A percentile compares a stretch with the other conserved stretches of the same genome.
phyloP scores from a whole-genome alignment of 2,797 vertebrate genomes.

The Sebastes paucispinis region DNA sequence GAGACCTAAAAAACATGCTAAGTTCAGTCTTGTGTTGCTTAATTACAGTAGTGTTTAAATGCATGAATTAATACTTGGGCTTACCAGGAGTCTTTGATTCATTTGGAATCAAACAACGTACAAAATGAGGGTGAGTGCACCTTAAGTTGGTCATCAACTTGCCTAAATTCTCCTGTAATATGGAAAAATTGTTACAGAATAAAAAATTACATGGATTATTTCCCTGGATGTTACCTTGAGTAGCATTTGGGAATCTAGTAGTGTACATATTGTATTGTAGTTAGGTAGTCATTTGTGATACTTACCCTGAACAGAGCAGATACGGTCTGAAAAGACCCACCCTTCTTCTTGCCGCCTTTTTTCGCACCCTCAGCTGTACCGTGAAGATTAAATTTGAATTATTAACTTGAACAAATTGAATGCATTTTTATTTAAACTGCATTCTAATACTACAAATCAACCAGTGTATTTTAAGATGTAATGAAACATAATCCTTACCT shows the following conservation, averaged over 20 bases:
- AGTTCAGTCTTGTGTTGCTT: neutral
- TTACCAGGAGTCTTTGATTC: conserved; percentile 91
- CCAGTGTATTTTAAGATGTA: no score
- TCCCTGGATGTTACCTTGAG: no score
- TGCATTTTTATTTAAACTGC: neutral
- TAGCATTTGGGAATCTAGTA: neutral
- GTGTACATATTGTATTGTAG: neutral
- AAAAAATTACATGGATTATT: no score
- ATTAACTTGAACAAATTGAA: neutral
- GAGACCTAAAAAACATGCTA: conserved; percentile 61
- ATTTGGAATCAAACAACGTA: conserved; percentile 91
- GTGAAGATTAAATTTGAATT: neutral
- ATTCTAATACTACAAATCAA: no score
- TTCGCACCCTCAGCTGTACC: no score
- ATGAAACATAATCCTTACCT: conserved; percentile 47
- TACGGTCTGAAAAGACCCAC: no score
- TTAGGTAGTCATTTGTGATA: neutral
- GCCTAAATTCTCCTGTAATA: no score
- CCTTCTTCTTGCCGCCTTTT: no score
- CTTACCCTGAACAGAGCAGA: conserved; percentile 46
- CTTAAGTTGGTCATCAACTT: conserved; percentile 74
- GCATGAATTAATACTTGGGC: conserved; percentile 53
- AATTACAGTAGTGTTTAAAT: neutral
- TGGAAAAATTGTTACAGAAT: no score
- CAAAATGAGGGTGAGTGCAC: conserved; percentile 91